These are phyloP conservation scores for Bufo bufo DNA, from an alignment of 2,113 vertebrate genomes.

Conservation along the genomic window DNA sequence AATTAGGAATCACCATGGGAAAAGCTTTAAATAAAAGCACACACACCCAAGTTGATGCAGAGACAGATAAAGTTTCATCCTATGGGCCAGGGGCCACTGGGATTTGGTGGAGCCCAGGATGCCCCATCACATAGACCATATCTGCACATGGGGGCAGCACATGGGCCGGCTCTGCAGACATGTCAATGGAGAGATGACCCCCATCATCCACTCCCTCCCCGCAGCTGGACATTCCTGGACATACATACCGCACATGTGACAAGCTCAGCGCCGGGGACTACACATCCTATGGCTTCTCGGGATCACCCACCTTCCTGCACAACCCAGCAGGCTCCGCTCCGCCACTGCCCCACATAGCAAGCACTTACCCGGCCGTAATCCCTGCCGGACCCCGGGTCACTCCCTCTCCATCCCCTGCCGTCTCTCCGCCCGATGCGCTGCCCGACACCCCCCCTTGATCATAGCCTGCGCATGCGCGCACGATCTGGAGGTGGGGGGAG, in stretches of 20 bases:
- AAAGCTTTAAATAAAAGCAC: too few species aligned
- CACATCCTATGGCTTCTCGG: not conserved
- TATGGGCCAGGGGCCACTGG: too few species aligned
- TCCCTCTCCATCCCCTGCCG: conserved; percentile 55
- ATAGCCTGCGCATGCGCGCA: conserved; percentile 41
- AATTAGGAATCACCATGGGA: too few species aligned
- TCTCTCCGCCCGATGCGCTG: conserved; percentile 48
- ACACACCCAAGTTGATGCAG: too few species aligned
- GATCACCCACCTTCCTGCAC: not conserved
- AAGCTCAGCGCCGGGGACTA: not conserved
- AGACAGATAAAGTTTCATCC: too few species aligned
- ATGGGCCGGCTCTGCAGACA: not conserved
- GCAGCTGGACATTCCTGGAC: not conserved
- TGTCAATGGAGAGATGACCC: not conserved
- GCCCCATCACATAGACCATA: too few species aligned
- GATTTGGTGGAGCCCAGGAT: too few species aligned
- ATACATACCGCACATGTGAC: not conserved
- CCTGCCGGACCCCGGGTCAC: conserved; percentile 50
- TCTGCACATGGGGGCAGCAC: not conserved
- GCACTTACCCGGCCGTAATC: conserved; percentile 37
- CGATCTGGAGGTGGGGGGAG: not conserved
- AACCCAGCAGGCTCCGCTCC: not conserved
- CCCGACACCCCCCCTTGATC: conserved; percentile 28
- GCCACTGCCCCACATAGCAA: not conserved
- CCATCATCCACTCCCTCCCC: not conserved